A percentile compares a stretch with the other conserved stretches of the same genome.
Conservation (phyloP, 2,113 vertebrate genomes). For the Athene noctua region DNA sequence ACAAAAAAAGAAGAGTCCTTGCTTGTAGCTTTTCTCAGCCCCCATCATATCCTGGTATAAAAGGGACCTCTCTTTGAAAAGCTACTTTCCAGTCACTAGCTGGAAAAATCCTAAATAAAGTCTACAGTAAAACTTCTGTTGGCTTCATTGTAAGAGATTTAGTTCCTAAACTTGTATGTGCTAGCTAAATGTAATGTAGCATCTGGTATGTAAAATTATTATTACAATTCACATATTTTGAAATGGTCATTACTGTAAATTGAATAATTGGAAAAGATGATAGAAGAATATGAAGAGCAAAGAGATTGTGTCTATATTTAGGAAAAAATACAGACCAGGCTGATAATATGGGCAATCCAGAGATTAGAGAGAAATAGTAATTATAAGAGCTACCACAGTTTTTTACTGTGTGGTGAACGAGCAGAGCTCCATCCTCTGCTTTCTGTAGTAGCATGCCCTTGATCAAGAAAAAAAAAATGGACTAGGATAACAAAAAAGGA, state of each 20-base stretch:
- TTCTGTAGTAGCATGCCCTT: not conserved
- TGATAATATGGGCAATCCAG: not conserved
- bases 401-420: not conserved
- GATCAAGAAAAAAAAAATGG: not conserved
- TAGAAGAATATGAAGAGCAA: not conserved
- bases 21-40: not conserved
- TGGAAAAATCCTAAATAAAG: not conserved
- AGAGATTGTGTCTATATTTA: not conserved
- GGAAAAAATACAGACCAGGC: not conserved
- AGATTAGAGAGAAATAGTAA: not conserved
- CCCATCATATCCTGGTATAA: not conserved
- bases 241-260: slow-evolving; percentile 6
- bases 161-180: not conserved
- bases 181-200: not conserved
- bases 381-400: not conserved
- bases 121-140: not conserved
- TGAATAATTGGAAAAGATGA: not conserved
- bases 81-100: not conserved
- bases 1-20: not conserved
- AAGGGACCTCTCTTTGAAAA: not conserved
- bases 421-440: not conserved
- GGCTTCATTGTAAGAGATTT: not conserved
- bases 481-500: not conserved
- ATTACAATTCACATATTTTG: not conserved
- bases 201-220: not conserved